Evolutionary conservation across 1,140 invertebrate genomes (phyloP), one percentile per base, ranked within the genome.

Genomic region (Euwallacea similis): DNA sequence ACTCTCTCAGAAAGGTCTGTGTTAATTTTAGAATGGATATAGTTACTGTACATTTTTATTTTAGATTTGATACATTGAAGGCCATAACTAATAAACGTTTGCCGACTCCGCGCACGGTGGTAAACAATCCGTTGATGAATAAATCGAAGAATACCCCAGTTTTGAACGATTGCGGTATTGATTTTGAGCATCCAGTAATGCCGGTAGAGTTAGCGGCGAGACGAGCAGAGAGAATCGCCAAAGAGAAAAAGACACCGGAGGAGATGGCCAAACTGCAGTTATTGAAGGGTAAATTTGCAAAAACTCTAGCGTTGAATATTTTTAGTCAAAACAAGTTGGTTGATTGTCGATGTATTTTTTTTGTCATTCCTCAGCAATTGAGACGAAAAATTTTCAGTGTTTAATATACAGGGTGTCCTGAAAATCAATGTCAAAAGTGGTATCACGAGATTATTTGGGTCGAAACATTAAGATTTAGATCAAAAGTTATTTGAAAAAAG

Each of bases 131-230:
- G 9, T 85, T 84, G 11, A 83, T 88, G 64, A 94, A 91, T 78
- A 95, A 94, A 84, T 88, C 90, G 6, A 96, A 96, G 77, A 93
- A 96, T 79, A 88, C 92, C 6, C 88, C 89, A 33, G 87, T 96
- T 46, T 81, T 97, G 71, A 86, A 88, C 42, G 94, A 97, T 58
- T 90, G 88, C 79, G 91, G 91, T 7, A 92, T 98, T 58, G 89
- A 89, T 77, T 94, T 96, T 77, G 96, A 98, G 74, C 87, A 86
- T 72, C 95, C 95, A 0, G 82, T 95, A 15, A 87, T 88, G 66
- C 95, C 95, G 0, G 88, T 91, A 74, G 91, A 95, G 74, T 91
- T 98, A 43, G 95, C 95, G 2, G 85, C 88, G 7, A 89, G 89
- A 61, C 85, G 94, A 75, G 93, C 92, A 2, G 95, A 97, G 76